Base-by-base conservation (phyloP, 2,888 invertebrate species). In the Dicycla oo region DNA sequence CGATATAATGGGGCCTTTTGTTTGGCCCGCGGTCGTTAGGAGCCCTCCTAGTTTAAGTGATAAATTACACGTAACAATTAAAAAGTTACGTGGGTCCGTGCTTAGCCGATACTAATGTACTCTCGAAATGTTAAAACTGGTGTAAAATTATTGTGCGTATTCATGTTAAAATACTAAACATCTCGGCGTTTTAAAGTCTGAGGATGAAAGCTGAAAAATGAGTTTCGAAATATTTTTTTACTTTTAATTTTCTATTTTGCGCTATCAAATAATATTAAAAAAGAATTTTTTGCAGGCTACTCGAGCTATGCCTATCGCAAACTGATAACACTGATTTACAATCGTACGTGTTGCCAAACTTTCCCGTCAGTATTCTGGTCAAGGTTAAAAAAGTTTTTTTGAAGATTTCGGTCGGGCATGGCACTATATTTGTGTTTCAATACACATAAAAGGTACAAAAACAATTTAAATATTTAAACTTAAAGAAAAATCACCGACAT, bases 1-100 rank as follows among this genome's bases (percentile, higher is more conserved):
- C 94, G 88, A 93, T 88, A 82, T 84, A 87, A 90, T 85, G 85
- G 86, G 86, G 83, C 89, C 89, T 90, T 85, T 90, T 91, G 91
- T 91, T 90, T 88, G 79, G 84, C 79, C 87, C 83, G 83, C 58
- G 86, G 77, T 82, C 82, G 85, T 84, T 84, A 87, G 88, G 88
- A 84, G 86, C 80, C 68, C 83, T 86, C 82, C 81, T 87, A 87
- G 88, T 89, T 88, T 89, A 90, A 90, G 90, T 93, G 91, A 90
- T 91, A 90, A 91, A 90, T 89, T 89, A 89, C 90, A 90, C 89
- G 88, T 88, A 75, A 89, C 85, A 85, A 86, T 86, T 82, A 84
- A 88, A 90, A 88, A 88, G 83, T 86, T 87, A 83, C 81, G 77
- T 72, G 70, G 84, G 85, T 71, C 75, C 69, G 58, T 58, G 66